Conservation (phyloP, 2,888 invertebrate species). For the Margaritifera margaritifera region DNA sequence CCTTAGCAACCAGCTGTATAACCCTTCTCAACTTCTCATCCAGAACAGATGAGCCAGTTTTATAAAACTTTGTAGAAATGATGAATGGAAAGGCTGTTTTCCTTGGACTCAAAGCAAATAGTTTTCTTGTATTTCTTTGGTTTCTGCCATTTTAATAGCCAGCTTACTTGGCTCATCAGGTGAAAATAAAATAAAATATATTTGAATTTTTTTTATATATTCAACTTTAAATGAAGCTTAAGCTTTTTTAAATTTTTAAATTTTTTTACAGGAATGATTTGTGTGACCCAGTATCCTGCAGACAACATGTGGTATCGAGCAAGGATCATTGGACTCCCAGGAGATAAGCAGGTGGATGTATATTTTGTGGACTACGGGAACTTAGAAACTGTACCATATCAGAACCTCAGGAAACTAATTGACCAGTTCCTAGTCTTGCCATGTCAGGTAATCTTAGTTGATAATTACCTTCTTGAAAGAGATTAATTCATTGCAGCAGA, state of each 20-base stretch:
- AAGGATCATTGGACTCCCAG: conserved; percentile 75
- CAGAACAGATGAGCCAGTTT: too few relatives aligned
- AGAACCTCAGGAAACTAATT: conserved; percentile 73
- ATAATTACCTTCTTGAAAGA: background rate
- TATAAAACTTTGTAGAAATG: too few relatives aligned
- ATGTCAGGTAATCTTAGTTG: conserved; percentile 44
- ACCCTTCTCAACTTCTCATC: too few relatives aligned
- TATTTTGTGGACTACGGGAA: conserved; percentile 80
- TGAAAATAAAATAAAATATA: too few relatives aligned
- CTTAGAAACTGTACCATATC: conserved; percentile 75
- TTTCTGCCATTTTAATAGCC: too few relatives aligned
- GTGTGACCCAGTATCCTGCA: conserved; percentile 78
- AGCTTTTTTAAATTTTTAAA: background rate
- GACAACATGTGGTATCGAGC: conserved; percentile 83
- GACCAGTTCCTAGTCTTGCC: conserved; percentile 57
- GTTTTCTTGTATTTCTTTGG: too few relatives aligned
- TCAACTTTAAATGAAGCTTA: background rate
- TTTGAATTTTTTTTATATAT: too few relatives aligned
- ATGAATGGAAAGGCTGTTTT: too few relatives aligned
- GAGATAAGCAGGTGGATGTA: conserved; percentile 76
- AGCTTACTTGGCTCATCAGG: too few relatives aligned
- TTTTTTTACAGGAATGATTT: conserved; percentile 77
- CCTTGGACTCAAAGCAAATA: too few relatives aligned
- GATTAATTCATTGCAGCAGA: too few relatives aligned
- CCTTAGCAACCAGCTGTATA: too few relatives aligned